phyloP scores from a whole-genome alignment of 1,140 invertebrate species.

The Drosophila malerkotliana region DNA sequence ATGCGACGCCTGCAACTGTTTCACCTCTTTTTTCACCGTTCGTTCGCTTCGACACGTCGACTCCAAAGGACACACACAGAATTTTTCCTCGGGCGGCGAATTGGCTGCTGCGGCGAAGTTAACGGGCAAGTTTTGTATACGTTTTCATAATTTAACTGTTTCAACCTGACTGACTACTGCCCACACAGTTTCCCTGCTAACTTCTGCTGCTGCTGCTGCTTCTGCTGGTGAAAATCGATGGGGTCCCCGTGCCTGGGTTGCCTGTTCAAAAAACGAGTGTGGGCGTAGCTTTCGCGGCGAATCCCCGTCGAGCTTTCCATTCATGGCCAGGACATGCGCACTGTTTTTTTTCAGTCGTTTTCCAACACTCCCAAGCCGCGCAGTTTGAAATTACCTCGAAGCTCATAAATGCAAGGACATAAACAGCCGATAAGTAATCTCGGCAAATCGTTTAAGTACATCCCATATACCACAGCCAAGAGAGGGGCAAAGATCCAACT shows the following conservation, averaged over 20 bases:
- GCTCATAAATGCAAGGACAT: not conserved
- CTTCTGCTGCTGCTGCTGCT: conserved; percentile 39
- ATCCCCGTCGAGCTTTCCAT: conserved; percentile 56
- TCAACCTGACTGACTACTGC: conserved; percentile 52
- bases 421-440: not conserved
- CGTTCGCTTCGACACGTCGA: conserved; percentile 61
- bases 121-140: conserved; percentile 65
- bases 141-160: conserved; percentile 71
- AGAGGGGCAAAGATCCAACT: conserved; percentile 31
- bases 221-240: conserved; percentile 68
- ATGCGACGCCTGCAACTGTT: conserved; percentile 37
- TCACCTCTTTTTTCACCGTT: conserved; percentile 39
- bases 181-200: conserved; percentile 34
- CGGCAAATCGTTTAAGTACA: conserved; percentile 4
- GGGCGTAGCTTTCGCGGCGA: conserved; percentile 53
- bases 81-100: conserved; percentile 65
- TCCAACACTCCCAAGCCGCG: conserved; percentile 24
- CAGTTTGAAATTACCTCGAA: conserved; percentile 24
- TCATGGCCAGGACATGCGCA: conserved; percentile 51
- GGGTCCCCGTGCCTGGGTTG: conserved; percentile 32
- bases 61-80: conserved; percentile 67
- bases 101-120: conserved; percentile 58
- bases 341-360: not conserved
- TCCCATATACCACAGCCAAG: conserved; percentile 10
- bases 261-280: conserved; percentile 29